A percentile compares a stretch with the other conserved stretches of the same genome.
These are phyloP conservation scores for Synanthedon vespiformis DNA, from an alignment of 2,888 invertebrate species.

Conservation along the genomic window DNA sequence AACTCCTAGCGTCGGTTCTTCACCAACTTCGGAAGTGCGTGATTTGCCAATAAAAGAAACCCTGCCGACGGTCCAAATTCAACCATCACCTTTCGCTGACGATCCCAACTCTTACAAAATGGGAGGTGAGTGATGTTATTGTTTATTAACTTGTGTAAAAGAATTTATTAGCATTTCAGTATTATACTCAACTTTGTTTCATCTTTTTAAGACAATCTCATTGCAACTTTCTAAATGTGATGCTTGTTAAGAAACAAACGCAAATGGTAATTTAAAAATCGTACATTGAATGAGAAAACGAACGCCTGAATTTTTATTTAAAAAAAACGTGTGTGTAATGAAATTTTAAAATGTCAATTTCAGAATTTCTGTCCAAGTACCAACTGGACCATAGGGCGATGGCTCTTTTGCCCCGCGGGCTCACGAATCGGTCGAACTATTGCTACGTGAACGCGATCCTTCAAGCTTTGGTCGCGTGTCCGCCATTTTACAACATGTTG, in stretches of 20 bases:
- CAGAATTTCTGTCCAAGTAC: slow-evolving; percentile 82
- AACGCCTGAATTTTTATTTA: no score
- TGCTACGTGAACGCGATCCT: slow-evolving; percentile 97
- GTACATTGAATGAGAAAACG: no score
- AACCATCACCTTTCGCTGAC: slow-evolving; percentile 65
- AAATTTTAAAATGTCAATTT: slow-evolving; percentile 25
- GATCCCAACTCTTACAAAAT: slow-evolving; percentile 78
- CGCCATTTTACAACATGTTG: slow-evolving; percentile 93
- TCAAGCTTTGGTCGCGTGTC: slow-evolving; percentile 93
- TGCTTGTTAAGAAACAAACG: no score
- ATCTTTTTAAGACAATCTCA: no score
- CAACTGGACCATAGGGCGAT: slow-evolving; percentile 83
- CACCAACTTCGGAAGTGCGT: slow-evolving; percentile 18
- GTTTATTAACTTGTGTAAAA: no score
- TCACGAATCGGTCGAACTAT: slow-evolving; percentile 94
- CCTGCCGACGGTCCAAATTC: slow-evolving; percentile 44
- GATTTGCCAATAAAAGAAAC: slow-evolving; percentile 33
- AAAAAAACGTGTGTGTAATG: no score
- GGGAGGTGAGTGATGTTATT: slow-evolving; percentile 70
- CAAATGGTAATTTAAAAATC: no score
- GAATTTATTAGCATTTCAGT: no score
- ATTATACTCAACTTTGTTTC: no score
- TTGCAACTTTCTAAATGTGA: no score
- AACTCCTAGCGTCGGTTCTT: slow-evolving; percentile 6
- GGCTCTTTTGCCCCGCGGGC: slow-evolving; percentile 87